phyloP scores from a whole-genome alignment of 2,797 vertebrate species.

The Gymnoscopelus microlampas region DNA sequence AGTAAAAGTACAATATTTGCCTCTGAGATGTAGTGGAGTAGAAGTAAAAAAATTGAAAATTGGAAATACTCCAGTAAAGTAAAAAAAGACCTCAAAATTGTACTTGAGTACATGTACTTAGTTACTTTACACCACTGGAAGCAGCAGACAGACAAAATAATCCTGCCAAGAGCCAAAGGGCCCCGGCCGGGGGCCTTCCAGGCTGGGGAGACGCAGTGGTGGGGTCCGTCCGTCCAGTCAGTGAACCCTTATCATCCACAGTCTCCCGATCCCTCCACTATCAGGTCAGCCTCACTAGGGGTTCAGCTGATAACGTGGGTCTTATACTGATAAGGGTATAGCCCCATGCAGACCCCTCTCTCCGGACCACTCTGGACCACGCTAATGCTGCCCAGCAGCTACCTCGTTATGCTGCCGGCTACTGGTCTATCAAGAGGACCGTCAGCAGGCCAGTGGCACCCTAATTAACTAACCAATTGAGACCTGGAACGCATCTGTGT shows the following conservation, averaged over 20 bases:
- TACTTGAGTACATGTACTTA: slow-evolving; percentile 25
- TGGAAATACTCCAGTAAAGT: too few relatives aligned
- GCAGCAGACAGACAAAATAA: slow-evolving; percentile 30
- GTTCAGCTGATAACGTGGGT: slow-evolving; percentile 67
- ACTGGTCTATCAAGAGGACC: slow-evolving; percentile 69
- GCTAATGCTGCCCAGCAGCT: slow-evolving; percentile 60
- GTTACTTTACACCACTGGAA: slow-evolving; percentile 24
- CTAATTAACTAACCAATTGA: slow-evolving; percentile 51
- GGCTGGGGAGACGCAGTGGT: slow-evolving; percentile 57
- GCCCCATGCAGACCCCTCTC: slow-evolving; percentile 38
- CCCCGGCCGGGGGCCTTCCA: slow-evolving; percentile 23
- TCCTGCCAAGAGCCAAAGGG: slow-evolving; percentile 42
- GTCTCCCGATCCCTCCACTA: slow-evolving; percentile 59
- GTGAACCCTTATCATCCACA: neutral
- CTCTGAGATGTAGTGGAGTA: too few relatives aligned
- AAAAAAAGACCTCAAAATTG: neutral
- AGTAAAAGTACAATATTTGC: too few relatives aligned
- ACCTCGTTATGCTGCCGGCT: slow-evolving; percentile 72
- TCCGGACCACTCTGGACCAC: slow-evolving; percentile 47
- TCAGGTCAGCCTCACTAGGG: slow-evolving; percentile 70
- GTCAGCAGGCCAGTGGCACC: slow-evolving; percentile 64
- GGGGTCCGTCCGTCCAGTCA: slow-evolving; percentile 45
- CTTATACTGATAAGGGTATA: slow-evolving; percentile 68
- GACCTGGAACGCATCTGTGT: too few relatives aligned
- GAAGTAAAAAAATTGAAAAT: too few relatives aligned